Evolutionary conservation across 64 coral and sea anemone species (phyloP).

Genomic region (Cladopsammia gracilis): DNA sequence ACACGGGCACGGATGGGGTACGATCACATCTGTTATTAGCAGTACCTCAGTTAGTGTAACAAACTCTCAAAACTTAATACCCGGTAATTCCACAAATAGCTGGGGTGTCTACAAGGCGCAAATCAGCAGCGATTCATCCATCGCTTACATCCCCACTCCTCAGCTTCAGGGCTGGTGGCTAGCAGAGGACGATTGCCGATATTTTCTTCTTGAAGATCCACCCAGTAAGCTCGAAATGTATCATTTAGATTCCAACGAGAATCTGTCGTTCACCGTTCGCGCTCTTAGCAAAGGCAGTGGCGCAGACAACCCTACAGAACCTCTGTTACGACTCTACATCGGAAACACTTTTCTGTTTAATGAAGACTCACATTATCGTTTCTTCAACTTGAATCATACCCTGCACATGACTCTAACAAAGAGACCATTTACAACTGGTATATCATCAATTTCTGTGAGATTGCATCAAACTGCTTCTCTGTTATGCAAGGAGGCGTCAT

Average conservation of each 20-base stretch:
- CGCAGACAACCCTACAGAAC: constrained; percentile 9
- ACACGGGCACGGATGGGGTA: background rate
- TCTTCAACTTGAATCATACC: constrained; percentile 67
- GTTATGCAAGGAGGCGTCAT: constrained; percentile 72
- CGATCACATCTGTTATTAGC: constrained; percentile 28
- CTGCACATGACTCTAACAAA: constrained; percentile 68
- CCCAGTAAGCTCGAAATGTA: constrained; percentile 38
- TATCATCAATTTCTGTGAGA: constrained; percentile 77
- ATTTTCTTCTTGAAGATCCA: constrained; percentile 62
- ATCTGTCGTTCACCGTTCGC: constrained; percentile 59
- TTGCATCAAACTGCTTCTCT: constrained; percentile 75
- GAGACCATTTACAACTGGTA: constrained; percentile 71
- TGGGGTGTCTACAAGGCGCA: constrained; percentile 54
- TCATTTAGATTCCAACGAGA: constrained; percentile 90
- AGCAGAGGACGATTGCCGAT: constrained; percentile 78
- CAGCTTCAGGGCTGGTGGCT: constrained; percentile 85
- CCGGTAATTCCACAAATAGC: constrained; percentile 41
- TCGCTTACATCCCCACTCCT: constrained; percentile 19
- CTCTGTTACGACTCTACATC: constrained; percentile 58
- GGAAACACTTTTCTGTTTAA: constrained; percentile 81
- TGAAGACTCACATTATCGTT: constrained; percentile 24
- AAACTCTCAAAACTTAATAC: constrained; percentile 6
- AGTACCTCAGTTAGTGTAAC: constrained; percentile 10
- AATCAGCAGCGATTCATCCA: constrained; percentile 4
- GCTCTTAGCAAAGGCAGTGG: constrained; percentile 28